Evolutionary conservation across 2,888 invertebrate species (phyloP).

Genomic region (Augochlorella aurata): DNA sequence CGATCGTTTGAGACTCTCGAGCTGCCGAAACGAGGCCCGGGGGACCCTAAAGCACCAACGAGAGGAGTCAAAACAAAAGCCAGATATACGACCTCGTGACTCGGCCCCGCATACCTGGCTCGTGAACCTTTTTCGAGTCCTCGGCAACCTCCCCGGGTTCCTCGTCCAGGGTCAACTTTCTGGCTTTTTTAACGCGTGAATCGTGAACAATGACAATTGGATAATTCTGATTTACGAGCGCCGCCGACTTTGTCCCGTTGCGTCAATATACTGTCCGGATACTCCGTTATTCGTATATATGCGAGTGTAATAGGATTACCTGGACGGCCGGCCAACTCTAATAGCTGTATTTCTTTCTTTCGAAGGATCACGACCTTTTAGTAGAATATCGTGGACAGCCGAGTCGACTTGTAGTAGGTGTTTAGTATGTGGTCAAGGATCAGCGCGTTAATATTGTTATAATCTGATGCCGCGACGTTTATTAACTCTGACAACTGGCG

Average conservation of each 20-base stretch:
- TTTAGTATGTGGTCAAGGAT: background rate
- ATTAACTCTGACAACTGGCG: background rate
- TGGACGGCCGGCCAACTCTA: background rate
- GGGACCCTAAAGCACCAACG: slow-evolving; percentile 44
- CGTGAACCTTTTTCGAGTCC: slow-evolving; percentile 34
- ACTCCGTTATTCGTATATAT: background rate
- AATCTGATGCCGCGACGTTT: background rate
- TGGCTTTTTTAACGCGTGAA: slow-evolving; percentile 30
- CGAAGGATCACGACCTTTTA: slow-evolving; percentile 23
- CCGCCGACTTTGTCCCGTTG: background rate
- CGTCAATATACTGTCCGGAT: background rate
- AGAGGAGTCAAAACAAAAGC: slow-evolving; percentile 73
- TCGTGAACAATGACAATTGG: slow-evolving; percentile 39
- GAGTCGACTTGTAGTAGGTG: slow-evolving; percentile 8
- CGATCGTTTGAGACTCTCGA: slow-evolving; percentile 43
- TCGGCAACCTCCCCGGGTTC: slow-evolving; percentile 22
- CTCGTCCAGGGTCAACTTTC: slow-evolving; percentile 38
- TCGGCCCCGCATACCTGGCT: slow-evolving; percentile 67
- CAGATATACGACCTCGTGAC: slow-evolving; percentile 73
- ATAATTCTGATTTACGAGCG: slow-evolving; percentile 35
- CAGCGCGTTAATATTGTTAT: background rate
- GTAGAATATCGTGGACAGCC: slow-evolving; percentile 4
- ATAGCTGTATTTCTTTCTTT: slow-evolving; percentile 16
- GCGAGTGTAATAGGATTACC: slow-evolving; percentile 36
- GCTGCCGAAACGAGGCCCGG: slow-evolving; percentile 56